Conservation (phyloP, 2,113 vertebrate species). For the Alouatta palliata region DNA sequence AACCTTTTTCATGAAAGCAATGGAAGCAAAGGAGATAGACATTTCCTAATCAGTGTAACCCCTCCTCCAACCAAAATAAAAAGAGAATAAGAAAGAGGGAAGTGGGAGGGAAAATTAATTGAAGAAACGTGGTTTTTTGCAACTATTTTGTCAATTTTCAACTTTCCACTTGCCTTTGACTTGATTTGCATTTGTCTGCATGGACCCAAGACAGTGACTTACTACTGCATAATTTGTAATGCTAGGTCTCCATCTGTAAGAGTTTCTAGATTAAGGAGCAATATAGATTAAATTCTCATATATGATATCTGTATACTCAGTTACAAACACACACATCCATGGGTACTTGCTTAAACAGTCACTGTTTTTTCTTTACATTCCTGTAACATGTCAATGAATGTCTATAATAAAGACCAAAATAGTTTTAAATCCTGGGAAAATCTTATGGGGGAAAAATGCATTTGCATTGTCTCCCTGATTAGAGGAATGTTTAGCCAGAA, state of each 20-base stretch:
- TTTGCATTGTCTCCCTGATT: background rate
- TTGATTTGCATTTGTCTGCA: background rate
- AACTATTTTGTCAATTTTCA: background rate
- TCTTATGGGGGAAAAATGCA: background rate
- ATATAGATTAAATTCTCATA: background rate
- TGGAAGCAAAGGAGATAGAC: background rate
- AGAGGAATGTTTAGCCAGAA: background rate
- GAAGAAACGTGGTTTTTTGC: background rate
- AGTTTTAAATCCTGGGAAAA: background rate
- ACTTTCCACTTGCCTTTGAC: background rate
- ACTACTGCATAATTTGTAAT: background rate
- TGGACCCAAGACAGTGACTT: accelerated
- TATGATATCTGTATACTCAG: background rate
- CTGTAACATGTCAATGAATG: background rate
- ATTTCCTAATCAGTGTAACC: background rate
- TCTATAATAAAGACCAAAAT: background rate
- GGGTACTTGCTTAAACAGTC: background rate
- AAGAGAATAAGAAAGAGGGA: background rate
- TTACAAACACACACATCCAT: background rate
- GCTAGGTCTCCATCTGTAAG: background rate
- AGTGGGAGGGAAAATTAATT: background rate
- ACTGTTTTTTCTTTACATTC: background rate
- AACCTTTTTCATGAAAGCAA: background rate
- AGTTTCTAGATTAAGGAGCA: background rate
- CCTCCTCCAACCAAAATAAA: background rate